A percentile compares a stretch with the other conserved stretches of the same genome.
Evolutionary conservation across 1,140 invertebrate genomes (phyloP).

Genomic region (Galleria mellonella): DNA sequence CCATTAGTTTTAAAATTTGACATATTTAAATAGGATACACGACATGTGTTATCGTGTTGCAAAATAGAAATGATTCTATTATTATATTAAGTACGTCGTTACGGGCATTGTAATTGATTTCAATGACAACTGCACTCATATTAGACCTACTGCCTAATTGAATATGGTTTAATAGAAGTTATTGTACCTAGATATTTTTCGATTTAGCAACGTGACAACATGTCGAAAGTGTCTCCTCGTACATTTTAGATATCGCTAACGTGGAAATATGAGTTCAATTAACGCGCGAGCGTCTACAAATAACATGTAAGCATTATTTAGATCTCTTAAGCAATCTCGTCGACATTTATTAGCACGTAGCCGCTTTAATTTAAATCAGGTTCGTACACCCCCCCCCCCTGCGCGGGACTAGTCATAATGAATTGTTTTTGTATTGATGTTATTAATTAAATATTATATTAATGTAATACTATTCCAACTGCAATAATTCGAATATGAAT

Average conservation of each 20-base stretch:
- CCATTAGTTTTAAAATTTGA: slow-evolving; percentile 47
- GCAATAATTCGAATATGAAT: slow-evolving; percentile 25
- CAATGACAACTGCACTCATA: too few relatives aligned
- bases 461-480: slow-evolving; percentile 23
- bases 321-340: slow-evolving; percentile 61
- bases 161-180: too few relatives aligned
- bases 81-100: too few relatives aligned
- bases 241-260: background rate
- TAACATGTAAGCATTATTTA: slow-evolving; percentile 33
- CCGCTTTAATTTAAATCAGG: slow-evolving; percentile 18
- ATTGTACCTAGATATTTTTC: too few relatives aligned
- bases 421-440: slow-evolving; percentile 39
- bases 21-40: background rate
- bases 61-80: too few relatives aligned
- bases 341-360: slow-evolving; percentile 30
- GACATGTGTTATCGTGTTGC: too few relatives aligned
- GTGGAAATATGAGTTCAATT: slow-evolving; percentile 27
- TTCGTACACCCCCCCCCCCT: slow-evolving; percentile 23
- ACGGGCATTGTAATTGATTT: too few relatives aligned
- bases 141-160: too few relatives aligned
- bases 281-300: slow-evolving; percentile 16
- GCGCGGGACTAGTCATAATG: slow-evolving; percentile 64
- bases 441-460: slow-evolving; percentile 15
- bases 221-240: slow-evolving; percentile 11
- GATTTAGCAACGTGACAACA: too few relatives aligned